Percentiles rank a stretch among this genome's conserved stretches.
These are phyloP conservation scores for Charaxes varanes DNA, from an alignment of 1,140 invertebrate species.

Conservation along the genomic window DNA sequence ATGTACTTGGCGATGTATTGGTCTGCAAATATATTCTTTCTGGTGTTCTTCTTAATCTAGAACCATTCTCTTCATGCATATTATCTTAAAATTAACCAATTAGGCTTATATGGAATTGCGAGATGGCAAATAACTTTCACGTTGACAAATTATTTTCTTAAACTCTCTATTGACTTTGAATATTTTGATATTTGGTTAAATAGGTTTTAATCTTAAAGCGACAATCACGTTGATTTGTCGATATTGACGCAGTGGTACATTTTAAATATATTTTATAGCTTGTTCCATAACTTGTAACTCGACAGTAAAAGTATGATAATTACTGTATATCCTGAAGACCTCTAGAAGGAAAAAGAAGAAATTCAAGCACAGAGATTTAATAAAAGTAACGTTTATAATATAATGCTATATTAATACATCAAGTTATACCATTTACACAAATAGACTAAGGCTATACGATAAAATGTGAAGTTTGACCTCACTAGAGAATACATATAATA, in stretches of 20 bases:
- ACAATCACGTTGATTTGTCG: too few species aligned
- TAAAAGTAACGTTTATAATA: constrained; percentile 37
- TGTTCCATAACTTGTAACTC: too few species aligned
- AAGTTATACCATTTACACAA: constrained; percentile 58
- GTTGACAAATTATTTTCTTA: constrained; percentile 1
- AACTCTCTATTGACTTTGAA: too few species aligned
- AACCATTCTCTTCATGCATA: constrained; percentile 45
- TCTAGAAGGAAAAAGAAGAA: too few species aligned
- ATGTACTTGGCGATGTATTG: constrained; percentile 10
- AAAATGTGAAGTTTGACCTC: constrained; percentile 61
- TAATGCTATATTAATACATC: constrained; percentile 68
- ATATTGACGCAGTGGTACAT: too few species aligned
- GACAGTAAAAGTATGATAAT: too few species aligned
- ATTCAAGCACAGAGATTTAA: too few species aligned
- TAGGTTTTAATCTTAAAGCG: too few species aligned
- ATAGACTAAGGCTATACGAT: constrained; percentile 41
- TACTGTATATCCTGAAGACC: too few species aligned
- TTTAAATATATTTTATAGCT: too few species aligned
- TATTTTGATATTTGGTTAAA: too few species aligned
- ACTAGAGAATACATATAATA: constrained; percentile 26
- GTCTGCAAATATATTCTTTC: constrained; percentile 17
- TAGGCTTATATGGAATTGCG: constrained; percentile 2
- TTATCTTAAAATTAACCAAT: constrained; percentile 26
- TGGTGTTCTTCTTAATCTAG: constrained; percentile 29
- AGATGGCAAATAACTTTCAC: constrained; percentile 2